Conservation (phyloP, 2,797 vertebrate species). For the Poeciliopsis gracilis region DNA sequence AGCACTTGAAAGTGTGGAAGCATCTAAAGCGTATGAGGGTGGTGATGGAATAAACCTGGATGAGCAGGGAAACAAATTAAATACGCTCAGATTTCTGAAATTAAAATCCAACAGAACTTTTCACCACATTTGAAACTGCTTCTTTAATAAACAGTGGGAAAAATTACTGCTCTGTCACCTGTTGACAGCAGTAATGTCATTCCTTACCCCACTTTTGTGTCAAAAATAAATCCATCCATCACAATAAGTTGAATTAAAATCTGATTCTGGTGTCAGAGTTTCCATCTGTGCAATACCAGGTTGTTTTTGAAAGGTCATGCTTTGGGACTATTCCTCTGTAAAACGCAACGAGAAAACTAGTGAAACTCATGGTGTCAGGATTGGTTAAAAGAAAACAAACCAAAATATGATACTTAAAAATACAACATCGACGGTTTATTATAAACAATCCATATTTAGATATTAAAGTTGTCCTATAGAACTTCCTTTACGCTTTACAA, state of each 20-base stretch:
- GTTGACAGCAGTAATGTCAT: too few relatives aligned
- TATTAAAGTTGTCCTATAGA: background rate
- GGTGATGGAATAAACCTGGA: constrained; percentile 59
- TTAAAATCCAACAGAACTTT: too few relatives aligned
- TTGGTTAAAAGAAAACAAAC: background rate
- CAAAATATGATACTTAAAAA: background rate
- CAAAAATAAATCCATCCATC: too few relatives aligned
- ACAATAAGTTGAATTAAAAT: too few relatives aligned
- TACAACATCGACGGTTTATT: background rate
- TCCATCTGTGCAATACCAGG: too few relatives aligned
- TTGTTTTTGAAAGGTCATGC: background rate
- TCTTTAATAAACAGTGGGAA: too few relatives aligned
- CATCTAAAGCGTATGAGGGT: constrained; percentile 61
- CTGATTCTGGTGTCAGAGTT: too few relatives aligned
- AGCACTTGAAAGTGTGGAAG: constrained; percentile 67
- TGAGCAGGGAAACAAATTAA: constrained; percentile 41
- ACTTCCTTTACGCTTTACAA: too few relatives aligned
- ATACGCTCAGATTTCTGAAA: constrained; percentile 19
- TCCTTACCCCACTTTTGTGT: too few relatives aligned
- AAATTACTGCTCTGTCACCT: too few relatives aligned
- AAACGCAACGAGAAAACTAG: background rate
- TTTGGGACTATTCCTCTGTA: background rate
- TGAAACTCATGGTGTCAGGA: too few relatives aligned
- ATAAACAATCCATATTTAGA: background rate
- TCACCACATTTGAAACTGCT: background rate